Base-by-base conservation (phyloP, 2,113 vertebrate genomes). In the Xiphophorus maculatus region DNA sequence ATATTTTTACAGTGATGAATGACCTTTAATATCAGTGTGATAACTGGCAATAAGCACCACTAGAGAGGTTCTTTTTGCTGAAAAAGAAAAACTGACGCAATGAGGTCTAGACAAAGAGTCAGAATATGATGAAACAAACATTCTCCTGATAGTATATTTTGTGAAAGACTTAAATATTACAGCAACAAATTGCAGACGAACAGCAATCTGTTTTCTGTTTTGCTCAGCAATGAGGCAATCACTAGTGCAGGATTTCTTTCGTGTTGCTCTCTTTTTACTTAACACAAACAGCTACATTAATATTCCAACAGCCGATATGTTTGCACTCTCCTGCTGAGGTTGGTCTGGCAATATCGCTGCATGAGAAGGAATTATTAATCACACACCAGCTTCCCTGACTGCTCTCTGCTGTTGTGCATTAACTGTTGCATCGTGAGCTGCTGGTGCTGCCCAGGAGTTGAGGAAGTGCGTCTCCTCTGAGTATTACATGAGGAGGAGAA, bases 291-390 rank as follows among this genome's bases (percentile, higher is more conserved):
- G 2, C 10, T 10, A n/a, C 80, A 75, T 84, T 79, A 84, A 84
- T 74, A 64, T 70, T 64, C 76, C 48, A 72, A 73, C 58, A 84
- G 78, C 82, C 83, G 77, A 69, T 51, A n/a, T 85, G 78, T 87
- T 80, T 85, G 72, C n/a, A 42, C 62, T 79, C 74, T 65, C 73
- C 80, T 14, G 14, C 63, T n/a, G 63, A 58, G 60, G 73, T 68
- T 10, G 33, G 58, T 62, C 29, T 51, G 44, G 33, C 74, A 88
- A 73, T 74, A 63, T 77, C 13, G 8, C 73, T 0, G 37, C 80
- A 77, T 83, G 78, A 83, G 70, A 83, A 42, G 17, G 80, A 82
- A 87, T 85, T 77, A 84, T 86, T 87, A 64, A 88, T 88, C 84
- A 72, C 71, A 80, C 62, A 37, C 29, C 32, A 28, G 74, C 76